These are phyloP conservation scores for Struthidea cinerea DNA, from an alignment of 2,113 vertebrate genomes.

Conservation along the genomic window DNA sequence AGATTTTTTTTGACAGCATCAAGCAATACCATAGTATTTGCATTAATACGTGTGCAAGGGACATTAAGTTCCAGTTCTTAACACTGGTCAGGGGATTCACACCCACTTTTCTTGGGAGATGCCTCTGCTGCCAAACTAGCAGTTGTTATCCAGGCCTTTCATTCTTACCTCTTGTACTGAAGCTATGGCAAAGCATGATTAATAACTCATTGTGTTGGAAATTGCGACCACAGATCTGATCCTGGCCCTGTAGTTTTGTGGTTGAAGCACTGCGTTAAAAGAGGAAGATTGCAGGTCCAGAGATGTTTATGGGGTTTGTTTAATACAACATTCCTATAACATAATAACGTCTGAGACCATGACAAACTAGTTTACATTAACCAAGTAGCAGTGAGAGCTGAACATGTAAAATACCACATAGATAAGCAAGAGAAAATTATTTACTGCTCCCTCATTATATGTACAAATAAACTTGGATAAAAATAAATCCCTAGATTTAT, in stretches of 20 bases:
- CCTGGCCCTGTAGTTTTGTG: not conserved
- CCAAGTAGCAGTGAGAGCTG: not conserved
- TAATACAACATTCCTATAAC: not conserved
- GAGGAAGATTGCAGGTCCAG: not conserved
- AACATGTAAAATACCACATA: not conserved
- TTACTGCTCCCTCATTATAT: not conserved
- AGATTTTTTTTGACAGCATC: not conserved
- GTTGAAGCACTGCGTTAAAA: not conserved
- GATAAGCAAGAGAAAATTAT: not conserved
- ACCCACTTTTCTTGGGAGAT: not conserved
- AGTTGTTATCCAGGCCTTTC: not conserved
- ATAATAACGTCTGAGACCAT: not conserved
- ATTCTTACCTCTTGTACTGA: not conserved
- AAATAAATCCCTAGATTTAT: not conserved
- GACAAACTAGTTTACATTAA: not conserved
- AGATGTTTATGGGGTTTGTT: not conserved
- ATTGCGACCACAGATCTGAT: not conserved
- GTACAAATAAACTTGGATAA: not conserved
- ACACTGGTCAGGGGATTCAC: not conserved
- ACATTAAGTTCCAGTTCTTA: not conserved
- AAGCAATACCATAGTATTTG: not conserved
- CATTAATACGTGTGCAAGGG: not conserved
- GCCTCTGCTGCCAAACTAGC: not conserved
- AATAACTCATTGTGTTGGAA: not conserved
- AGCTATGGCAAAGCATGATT: not conserved